Conservation (phyloP, 2,797 vertebrate species). For the Delichon dasypus region DNA sequence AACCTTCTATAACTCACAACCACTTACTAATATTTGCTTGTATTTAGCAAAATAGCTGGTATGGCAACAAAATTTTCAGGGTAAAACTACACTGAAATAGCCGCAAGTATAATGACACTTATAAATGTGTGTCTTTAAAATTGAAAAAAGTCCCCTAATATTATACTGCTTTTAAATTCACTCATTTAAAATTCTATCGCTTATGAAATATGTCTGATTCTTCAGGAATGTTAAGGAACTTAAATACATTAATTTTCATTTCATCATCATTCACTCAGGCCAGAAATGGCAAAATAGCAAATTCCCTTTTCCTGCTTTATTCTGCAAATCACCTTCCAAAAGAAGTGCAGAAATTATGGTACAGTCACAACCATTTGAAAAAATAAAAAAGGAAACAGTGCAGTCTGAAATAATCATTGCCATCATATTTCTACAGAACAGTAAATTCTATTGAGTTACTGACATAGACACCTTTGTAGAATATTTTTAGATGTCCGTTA, state of each 20-base stretch:
- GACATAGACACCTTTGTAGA: background rate
- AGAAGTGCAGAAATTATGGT: background rate
- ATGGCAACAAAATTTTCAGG: background rate
- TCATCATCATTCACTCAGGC: background rate
- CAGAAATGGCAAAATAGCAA: background rate
- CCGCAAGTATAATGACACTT: background rate
- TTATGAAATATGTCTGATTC: background rate
- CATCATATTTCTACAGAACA: background rate
- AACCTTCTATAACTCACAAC: background rate
- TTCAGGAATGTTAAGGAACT: background rate
- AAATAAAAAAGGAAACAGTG: background rate
- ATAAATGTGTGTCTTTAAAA: background rate
- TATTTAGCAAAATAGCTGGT: background rate
- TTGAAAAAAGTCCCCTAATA: background rate
- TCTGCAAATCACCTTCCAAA: background rate
- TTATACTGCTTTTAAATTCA: background rate
- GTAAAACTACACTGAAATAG: background rate
- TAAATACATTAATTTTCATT: background rate
- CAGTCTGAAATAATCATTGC: background rate
- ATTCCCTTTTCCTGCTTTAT: background rate
- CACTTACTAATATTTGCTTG: background rate
- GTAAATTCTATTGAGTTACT: background rate
- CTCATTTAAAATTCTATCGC: background rate
- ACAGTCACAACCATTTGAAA: background rate
- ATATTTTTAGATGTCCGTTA: background rate